Evolutionary conservation across 1,140 invertebrate genomes (phyloP), one percentile per base, ranked within the genome.

Genomic region (Drosophila melanogaster): DNA sequence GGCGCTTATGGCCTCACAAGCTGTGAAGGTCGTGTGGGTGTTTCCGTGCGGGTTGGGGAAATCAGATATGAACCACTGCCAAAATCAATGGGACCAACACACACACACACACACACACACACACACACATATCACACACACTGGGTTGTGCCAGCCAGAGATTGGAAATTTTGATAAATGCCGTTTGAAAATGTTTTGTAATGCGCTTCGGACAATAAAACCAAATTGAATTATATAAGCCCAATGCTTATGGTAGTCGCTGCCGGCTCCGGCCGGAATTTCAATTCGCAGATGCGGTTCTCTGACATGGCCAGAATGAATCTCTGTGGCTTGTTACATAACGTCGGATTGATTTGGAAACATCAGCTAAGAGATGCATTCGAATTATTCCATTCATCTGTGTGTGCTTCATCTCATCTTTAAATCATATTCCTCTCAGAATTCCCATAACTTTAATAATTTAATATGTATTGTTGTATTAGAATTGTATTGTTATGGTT

Each of bases 1-100:
- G 70, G 76, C 53, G 76, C 65, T 76, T 56, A 41, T 70, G 62
- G 54, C 76, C 60, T 43, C 67, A 49, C 67, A 57, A 70, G 65
- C 67, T 71, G 65, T 70, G 81, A 84, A 84, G 80, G 80, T 84
- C 80, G 81, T 60, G 77, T 84, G 80, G 81, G 80, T 79, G 80
- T 56, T 22, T 51, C 43, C 30, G 35, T 4, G 38, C 14, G 54
- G 62, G 62, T 59, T 26, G 35, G 62, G 59, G 35, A 51, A 35
- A 43, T 76, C 50, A 58, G 81, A 83, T 81, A 78, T 79, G 76
- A 76, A 72, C 57, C 77, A 69, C 30, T 59, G 57, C 71, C 72
- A 64, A 84, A 84, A 84, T 84, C 80, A 79, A 84, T 84, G 81
- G 53, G 41, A 51, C 60, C 26, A 66, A 35, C 33, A 22, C 43